Base-by-base conservation (phyloP, 2,888 invertebrate genomes). In the Temnothorax unifasciatus region DNA sequence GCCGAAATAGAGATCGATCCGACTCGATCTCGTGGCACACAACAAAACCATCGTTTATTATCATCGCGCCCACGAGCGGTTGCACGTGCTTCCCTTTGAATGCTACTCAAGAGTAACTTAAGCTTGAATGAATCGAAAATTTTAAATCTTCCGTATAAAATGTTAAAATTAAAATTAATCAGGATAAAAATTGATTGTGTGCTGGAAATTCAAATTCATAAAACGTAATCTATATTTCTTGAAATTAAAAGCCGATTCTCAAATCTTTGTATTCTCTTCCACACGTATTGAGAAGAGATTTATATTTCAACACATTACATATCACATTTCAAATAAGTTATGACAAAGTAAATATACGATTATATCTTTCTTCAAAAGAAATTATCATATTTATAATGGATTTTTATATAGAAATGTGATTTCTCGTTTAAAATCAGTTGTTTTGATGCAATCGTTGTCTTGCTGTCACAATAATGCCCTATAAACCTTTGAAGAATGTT, bases 31-130 rank as follows among this genome's bases (percentile, higher is more conserved):
- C 29, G 6, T 59, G 21, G 8, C 13, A 47, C 18, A 34, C 41
- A 44, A 41, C 1, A 3, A 57, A 59, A 54, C n/a, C 15, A 18
- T 18, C 5, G 18, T 18, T 69, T 44, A 15, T 21, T 57, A 5
- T 34, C 25, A 13, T 34, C 9, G 15, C n/a, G 13, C 41, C n/a
- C n/a, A 54, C 15, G 41, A 64, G 21, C 15, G 25, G n/a, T 25
- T 44, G 34, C 79, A 81, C 79, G 59, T 81, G 73, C n/a, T 61
- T 57, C 0, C 5, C 15, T 8, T 68, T 57, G 15, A 79, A 69
- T 57, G 13, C 25, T 41, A 13, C 11, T 25, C 52, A 41, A 25
- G 3, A 9, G 3, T 77, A 29, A 38, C 44, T 66, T 21, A 44
- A 54, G 54, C 0, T 2, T 64, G 8, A 63, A 34, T 13, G 2